Evolutionary conservation across 1,140 invertebrate genomes (phyloP), one percentile per base, ranked within the genome.

Genomic region (Achatina immaculata): DNA sequence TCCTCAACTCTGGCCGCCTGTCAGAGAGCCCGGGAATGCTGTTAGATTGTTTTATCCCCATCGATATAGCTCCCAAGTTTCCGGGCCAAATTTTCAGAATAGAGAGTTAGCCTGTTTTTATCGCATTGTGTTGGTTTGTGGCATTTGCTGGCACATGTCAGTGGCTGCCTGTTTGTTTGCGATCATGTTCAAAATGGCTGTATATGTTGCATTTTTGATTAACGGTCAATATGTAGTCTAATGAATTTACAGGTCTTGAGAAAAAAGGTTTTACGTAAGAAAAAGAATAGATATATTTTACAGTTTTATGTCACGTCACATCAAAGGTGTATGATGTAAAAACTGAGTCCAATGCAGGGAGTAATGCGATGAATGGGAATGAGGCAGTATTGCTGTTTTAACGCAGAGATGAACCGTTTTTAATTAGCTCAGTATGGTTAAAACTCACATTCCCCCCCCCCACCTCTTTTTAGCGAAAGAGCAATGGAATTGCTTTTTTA

Each of bases 1-100:
- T 78, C 76, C 76, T 78, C 76, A 78, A 78, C 76, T 68, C 58
- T 43, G 36, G 34, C 31, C 58, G 74, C 74, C 55, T 77, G 76
- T 78, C 76, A 78, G 40, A 68, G 34, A 65, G 48, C 16, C 43
- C 43, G 16, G 43, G 31, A 34, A 43, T 55, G 48, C 31, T 34
- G 34, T 51, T 76, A 28, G 74, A 58, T 76, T 58, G 34, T 76
- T 76, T 76, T 62, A 74, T 45, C 72, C 48, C 72, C 72, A 51
- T 34, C 45, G 38, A 71, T 71, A 71, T 24, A 2, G 68, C 24
- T 71, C 68, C 38, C n/a, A n/a, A 40, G 68, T 42, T 28, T 40
- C 38, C 11, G 36, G 6, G 38, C 7, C 38, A 40, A 68, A 36
- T 14, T 55, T 55, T 55, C 55, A 14, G 16, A 6, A 62, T 31